Evolutionary conservation across 2,113 vertebrate genomes (phyloP).

Genomic region (Pterocles burchelli): DNA sequence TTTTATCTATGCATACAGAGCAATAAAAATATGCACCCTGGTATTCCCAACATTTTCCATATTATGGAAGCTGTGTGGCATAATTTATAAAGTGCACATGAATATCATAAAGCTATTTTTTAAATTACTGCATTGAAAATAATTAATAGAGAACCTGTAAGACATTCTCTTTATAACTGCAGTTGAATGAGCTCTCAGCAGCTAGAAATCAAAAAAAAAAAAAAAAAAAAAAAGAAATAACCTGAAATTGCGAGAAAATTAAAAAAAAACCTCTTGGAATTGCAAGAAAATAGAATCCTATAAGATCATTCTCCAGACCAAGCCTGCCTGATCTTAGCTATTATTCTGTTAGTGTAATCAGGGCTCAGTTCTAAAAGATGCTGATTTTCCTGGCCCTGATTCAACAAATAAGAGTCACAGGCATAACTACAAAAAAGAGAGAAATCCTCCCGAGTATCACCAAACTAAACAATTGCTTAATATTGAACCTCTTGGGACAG

Average conservation of each 20-base stretch:
- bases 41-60: background rate
- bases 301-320: background rate
- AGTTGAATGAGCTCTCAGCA: background rate
- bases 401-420: background rate
- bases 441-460: accelerated
- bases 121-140: conserved; percentile 21
- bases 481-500: background rate
- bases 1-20: conserved; percentile 6
- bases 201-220: background rate
- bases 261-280: background rate
- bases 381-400: background rate
- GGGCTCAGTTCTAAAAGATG: background rate
- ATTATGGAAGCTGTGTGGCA: background rate
- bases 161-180: background rate
- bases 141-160: conserved; percentile 30
- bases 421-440: background rate
- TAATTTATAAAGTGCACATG: conserved; percentile 6
- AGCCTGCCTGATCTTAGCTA: background rate
- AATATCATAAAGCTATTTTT: conserved; percentile 27
- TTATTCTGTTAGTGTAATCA: background rate
- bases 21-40: conserved; percentile 25
- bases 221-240: background rate
- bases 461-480: background rate
- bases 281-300: background rate
- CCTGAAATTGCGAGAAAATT: background rate